A percentile compares a stretch with the other conserved stretches of the same genome.
These are phyloP conservation scores for Menura novaehollandiae DNA, from an alignment of 2,113 vertebrate species.

Conservation along the genomic window DNA sequence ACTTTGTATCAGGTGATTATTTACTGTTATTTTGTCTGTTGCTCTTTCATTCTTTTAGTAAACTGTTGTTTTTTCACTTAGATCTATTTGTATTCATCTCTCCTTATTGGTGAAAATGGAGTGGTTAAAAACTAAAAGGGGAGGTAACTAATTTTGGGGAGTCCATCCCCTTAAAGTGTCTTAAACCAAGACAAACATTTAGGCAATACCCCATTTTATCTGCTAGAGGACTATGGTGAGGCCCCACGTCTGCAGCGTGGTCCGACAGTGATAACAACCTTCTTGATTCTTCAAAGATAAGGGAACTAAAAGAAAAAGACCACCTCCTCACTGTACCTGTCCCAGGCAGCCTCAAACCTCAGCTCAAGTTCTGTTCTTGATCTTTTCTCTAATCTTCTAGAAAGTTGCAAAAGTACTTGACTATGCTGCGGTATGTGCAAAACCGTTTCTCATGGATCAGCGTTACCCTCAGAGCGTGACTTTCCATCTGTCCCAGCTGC, in stretches of 20 bases:
- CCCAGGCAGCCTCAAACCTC: not conserved
- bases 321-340: not conserved
- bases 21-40: not conserved
- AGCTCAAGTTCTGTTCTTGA: not conserved
- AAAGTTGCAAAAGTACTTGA: not conserved
- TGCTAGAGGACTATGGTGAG: not conserved
- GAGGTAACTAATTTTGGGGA: not conserved
- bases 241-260: not conserved
- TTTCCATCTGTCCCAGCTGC: not conserved
- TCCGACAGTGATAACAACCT: not conserved
- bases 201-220: not conserved
- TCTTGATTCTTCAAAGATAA: not conserved
- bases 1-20: no score
- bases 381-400: not conserved
- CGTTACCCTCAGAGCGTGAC: not conserved
- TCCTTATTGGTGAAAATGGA: not conserved
- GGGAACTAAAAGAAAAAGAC: not conserved
- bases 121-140: not conserved
- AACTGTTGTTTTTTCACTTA: not conserved
- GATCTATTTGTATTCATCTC: not conserved
- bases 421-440: not conserved
- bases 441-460: not conserved
- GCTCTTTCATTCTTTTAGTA: not conserved
- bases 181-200: not conserved
- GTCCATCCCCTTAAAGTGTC: rapidly evolving